Evolutionary conservation across 1,140 invertebrate species (phyloP).

Genomic region (Phthorimaea operculella): DNA sequence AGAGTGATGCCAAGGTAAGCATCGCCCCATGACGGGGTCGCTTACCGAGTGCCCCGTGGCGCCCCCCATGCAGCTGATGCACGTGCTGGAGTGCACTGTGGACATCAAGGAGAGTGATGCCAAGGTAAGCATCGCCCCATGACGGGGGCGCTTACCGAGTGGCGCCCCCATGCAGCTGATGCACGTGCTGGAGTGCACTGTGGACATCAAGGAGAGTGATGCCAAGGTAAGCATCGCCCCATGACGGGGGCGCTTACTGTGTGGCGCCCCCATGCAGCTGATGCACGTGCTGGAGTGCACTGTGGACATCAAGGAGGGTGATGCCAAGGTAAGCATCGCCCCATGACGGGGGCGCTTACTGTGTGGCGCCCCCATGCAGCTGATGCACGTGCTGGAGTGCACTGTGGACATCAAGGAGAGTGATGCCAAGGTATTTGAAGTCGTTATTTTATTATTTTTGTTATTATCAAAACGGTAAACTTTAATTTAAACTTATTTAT

Average conservation of each 20-base stretch:
- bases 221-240: slow-evolving; percentile 70
- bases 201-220: slow-evolving; percentile 93
- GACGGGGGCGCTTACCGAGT: no score
- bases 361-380: slow-evolving; percentile 52
- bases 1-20: slow-evolving; percentile 81
- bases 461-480: no score
- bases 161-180: slow-evolving; percentile 65
- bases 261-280: slow-evolving; percentile 56
- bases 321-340: slow-evolving; percentile 73
- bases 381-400: slow-evolving; percentile 84
- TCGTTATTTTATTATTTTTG: no score
- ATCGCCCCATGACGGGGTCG: no score
- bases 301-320: slow-evolving; percentile 92
- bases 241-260: no score
- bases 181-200: slow-evolving; percentile 85
- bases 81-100: slow-evolving; percentile 86
- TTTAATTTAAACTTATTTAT: no score
- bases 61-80: slow-evolving; percentile 69
- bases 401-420: slow-evolving; percentile 92
- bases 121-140: slow-evolving; percentile 67
- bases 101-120: slow-evolving; percentile 92
- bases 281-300: slow-evolving; percentile 86
- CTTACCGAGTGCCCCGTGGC: slow-evolving; percentile 14
- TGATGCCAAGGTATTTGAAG: slow-evolving; percentile 74
- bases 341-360: no score